A percentile compares a stretch with the other conserved stretches of the same genome.
These are phyloP conservation scores for Perizoma affinitatum DNA, from an alignment of 2,888 invertebrate species.

Conservation along the genomic window DNA sequence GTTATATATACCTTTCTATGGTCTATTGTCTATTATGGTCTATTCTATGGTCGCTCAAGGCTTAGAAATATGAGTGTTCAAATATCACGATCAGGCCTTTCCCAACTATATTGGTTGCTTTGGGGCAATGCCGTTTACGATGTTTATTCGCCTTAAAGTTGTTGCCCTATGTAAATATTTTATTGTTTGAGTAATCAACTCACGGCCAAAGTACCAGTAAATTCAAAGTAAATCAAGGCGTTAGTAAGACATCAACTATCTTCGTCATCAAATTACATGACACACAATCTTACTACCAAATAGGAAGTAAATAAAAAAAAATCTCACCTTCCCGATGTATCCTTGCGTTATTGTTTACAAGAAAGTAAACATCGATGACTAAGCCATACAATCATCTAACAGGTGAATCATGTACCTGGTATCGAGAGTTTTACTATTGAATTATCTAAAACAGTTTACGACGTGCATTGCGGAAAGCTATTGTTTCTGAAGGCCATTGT, in stretches of 20 bases:
- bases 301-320: constrained; percentile 23
- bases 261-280: not conserved
- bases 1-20: no score
- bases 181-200: not conserved
- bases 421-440: constrained; percentile 45
- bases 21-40: no score
- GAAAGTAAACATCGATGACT: constrained; percentile 40
- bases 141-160: no score
- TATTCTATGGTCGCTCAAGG: no score
- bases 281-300: not conserved
- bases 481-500: constrained; percentile 35
- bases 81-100: no score
- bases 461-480: constrained; percentile 30
- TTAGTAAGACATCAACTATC: not conserved
- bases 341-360: constrained; percentile 28
- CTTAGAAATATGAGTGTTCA: no score
- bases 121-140: no score
- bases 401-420: constrained; percentile 19
- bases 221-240: no score
- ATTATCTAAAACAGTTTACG: constrained; percentile 41
- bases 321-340: constrained; percentile 25
- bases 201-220: not conserved
- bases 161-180: no score
- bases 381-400: constrained; percentile 28
- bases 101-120: no score